Conservation (phyloP, 2,888 invertebrate genomes). For the Pandemis cinnamomeana region DNA sequence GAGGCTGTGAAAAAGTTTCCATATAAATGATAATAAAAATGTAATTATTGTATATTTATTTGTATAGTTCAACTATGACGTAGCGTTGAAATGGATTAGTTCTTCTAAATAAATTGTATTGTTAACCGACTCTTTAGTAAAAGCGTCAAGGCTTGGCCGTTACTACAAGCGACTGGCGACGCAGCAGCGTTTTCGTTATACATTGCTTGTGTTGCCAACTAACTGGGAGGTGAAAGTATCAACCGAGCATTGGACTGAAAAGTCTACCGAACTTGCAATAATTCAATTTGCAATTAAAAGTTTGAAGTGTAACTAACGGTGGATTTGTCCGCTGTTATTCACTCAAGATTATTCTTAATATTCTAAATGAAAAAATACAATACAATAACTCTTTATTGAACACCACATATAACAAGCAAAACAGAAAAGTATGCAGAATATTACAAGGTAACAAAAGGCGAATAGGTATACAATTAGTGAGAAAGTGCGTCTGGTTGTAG, state of each 20-base stretch:
- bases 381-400: neutral
- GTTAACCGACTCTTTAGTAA: neutral
- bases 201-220: no score
- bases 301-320: neutral
- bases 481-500: neutral
- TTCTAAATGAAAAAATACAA: neutral
- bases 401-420: no score
- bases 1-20: conserved; percentile 50
- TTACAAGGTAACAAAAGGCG: no score
- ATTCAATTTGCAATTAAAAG: no score
- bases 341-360: neutral
- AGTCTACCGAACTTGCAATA: neutral
- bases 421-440: no score
- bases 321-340: neutral
- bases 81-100: neutral
- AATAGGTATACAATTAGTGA: no score
- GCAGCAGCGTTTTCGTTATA: no score
- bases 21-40: conserved; percentile 39
- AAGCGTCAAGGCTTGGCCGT: neutral
- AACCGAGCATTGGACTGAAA: no score
- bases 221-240: no score
- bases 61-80: conserved; percentile 29
- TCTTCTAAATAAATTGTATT: neutral
- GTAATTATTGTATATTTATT: conserved; percentile 39
- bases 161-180: no score